Evolutionary conservation across 2,888 invertebrate genomes (phyloP).

Genomic region (Dromius quadrimaculatus): DNA sequence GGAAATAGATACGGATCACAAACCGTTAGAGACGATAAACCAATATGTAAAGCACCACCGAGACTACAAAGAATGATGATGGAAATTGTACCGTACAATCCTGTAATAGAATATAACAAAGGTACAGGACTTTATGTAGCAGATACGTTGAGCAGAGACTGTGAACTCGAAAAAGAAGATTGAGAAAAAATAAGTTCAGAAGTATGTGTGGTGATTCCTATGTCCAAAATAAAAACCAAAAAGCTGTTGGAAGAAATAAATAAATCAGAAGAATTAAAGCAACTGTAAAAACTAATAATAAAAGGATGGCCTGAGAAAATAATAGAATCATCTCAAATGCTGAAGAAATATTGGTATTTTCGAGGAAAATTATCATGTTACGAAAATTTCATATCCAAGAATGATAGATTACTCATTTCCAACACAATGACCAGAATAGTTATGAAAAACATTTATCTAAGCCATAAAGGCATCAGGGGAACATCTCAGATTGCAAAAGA

Average conservation of each 20-base stretch:
- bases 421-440: constrained; percentile 17
- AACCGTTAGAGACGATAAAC: background rate
- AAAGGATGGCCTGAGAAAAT: background rate
- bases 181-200: background rate
- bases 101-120: background rate
- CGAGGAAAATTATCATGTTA: background rate
- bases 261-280: background rate
- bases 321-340: background rate
- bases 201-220: background rate
- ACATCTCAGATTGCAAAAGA: no score
- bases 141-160: background rate
- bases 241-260: no score
- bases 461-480: no score
- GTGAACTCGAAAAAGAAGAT: background rate
- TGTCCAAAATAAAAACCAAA: background rate
- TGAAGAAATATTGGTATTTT: background rate
- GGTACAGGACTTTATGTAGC: background rate
- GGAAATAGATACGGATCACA: background rate
- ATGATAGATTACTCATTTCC: no score
- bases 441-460: no score
- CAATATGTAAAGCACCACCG: background rate
- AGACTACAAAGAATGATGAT: background rate
- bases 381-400: background rate
- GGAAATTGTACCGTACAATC: background rate
- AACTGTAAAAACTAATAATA: background rate